Conservation (phyloP, 2,113 vertebrate species). For the Dissostichus mawsoni region DNA sequence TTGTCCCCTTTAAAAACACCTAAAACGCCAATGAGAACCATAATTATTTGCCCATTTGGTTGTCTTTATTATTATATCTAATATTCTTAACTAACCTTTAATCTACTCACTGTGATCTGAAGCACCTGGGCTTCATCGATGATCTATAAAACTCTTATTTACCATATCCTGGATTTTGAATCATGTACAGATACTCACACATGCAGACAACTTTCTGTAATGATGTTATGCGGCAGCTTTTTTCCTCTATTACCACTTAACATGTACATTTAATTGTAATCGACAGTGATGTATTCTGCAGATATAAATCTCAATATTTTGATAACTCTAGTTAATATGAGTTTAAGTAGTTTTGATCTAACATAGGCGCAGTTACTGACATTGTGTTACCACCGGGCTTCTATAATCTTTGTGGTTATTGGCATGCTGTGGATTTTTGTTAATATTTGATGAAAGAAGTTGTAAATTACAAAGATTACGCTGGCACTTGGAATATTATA, state of each 20-base stretch:
- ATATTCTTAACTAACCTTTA: slow-evolving; percentile 46
- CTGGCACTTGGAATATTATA: slow-evolving; percentile 64
- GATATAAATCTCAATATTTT: slow-evolving; percentile 69
- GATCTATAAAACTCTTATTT: slow-evolving; percentile 23
- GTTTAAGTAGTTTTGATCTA: slow-evolving; percentile 55
- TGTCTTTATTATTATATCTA: slow-evolving; percentile 25
- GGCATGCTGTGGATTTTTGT: slow-evolving; percentile 71
- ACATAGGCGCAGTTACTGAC: slow-evolving; percentile 45
- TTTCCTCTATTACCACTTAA: slow-evolving; percentile 35
- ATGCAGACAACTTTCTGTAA: slow-evolving; percentile 32
- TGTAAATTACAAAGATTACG: slow-evolving; percentile 37
- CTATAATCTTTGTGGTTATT: slow-evolving; percentile 70
- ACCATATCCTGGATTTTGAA: slow-evolving; percentile 40
- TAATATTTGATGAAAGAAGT: slow-evolving; percentile 57
- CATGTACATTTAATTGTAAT: slow-evolving; percentile 66
- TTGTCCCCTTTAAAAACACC: not conserved
- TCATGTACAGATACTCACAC: slow-evolving; percentile 40
- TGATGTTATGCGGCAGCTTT: slow-evolving; percentile 19
- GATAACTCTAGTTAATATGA: slow-evolving; percentile 58
- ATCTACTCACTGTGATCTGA: slow-evolving; percentile 69
- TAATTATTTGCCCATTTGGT: not conserved
- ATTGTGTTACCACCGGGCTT: slow-evolving; percentile 55
- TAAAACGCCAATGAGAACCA: not conserved
- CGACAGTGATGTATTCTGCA: slow-evolving; percentile 66
- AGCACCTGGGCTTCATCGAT: slow-evolving; percentile 19